These are phyloP conservation scores for Galagoides demidoff DNA, from an alignment of 2,797 vertebrate species.

Conservation along the genomic window DNA sequence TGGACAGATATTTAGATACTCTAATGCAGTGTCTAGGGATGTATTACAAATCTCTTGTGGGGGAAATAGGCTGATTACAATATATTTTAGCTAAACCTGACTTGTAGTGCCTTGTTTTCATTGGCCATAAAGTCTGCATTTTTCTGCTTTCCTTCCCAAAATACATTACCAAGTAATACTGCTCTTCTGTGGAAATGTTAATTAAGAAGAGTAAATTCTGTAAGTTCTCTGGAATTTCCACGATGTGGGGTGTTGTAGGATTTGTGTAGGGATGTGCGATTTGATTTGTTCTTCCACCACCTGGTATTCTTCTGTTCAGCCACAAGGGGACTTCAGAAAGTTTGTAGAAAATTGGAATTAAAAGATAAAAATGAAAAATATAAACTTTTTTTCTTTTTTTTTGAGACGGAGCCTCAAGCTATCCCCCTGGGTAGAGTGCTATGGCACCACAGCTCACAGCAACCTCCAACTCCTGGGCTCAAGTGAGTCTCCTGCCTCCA, in stretches of 20 bases:
- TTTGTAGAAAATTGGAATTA: not conserved
- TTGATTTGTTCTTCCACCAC: not conserved
- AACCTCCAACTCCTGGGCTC: too few relatives aligned
- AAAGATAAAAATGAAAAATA: too few relatives aligned
- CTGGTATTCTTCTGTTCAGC: not conserved
- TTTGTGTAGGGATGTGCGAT: not conserved
- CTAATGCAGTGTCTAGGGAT: not conserved
- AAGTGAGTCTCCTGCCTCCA: too few relatives aligned
- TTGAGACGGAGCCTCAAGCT: too few relatives aligned
- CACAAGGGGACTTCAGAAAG: not conserved
- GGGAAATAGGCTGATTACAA: not conserved
- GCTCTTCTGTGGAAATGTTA: constrained; percentile 10
- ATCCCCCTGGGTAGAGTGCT: too few relatives aligned
- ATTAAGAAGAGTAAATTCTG: not conserved
- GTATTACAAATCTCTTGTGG: constrained; percentile 20
- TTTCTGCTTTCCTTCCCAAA: constrained; percentile 25
- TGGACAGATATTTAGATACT: not conserved
- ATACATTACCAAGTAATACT: not conserved
- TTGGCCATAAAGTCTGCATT: not conserved
- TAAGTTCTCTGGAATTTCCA: not conserved
- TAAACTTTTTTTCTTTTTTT: too few relatives aligned
- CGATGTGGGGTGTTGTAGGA: not conserved
- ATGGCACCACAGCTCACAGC: too few relatives aligned
- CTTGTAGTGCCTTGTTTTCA: not conserved
- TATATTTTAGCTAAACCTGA: constrained; percentile 6